Conservation (phyloP, 2,888 invertebrate species). For the Pocota personata region DNA sequence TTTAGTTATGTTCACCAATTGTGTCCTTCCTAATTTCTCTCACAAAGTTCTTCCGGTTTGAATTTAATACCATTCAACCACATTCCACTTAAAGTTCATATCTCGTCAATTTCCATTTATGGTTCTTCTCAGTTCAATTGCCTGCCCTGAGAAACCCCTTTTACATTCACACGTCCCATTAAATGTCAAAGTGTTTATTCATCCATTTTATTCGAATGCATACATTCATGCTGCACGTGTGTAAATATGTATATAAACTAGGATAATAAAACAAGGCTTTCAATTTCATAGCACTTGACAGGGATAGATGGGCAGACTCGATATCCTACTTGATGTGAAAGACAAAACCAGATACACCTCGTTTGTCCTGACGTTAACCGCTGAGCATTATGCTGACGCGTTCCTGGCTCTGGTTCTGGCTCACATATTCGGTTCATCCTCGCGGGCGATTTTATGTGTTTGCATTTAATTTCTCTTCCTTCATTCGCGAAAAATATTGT, state of each 20-base stretch:
- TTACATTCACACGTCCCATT: constrained; percentile 48
- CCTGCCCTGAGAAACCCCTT: not conserved
- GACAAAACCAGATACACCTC: constrained; percentile 66
- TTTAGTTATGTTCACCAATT: too few species aligned
- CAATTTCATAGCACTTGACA: constrained; percentile 44
- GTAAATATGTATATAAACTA: constrained; percentile 6
- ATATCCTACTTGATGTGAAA: constrained; percentile 58
- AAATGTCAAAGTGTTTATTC: constrained; percentile 57
- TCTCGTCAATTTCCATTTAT: not conserved
- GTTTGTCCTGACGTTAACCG: constrained; percentile 42
- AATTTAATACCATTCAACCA: too few species aligned
- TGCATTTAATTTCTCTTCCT: constrained; percentile 72
- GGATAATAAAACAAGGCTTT: constrained; percentile 47
- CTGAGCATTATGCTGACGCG: constrained; percentile 52
- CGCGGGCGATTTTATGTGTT: constrained; percentile 70
- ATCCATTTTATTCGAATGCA: constrained; percentile 27
- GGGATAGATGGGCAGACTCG: constrained; percentile 40
- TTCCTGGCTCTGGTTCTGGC: constrained; percentile 10
- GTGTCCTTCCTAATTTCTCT: too few species aligned
- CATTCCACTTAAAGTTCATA: not conserved
- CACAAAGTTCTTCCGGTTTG: too few species aligned
- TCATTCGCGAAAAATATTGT: constrained; percentile 62
- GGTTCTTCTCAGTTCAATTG: not conserved
- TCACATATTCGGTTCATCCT: constrained; percentile 64
- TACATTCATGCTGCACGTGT: not conserved